Evolutionary conservation across 2,888 invertebrate genomes (phyloP), one percentile per base, ranked within the genome.

Genomic region (Caenorhabditis afra): DNA sequence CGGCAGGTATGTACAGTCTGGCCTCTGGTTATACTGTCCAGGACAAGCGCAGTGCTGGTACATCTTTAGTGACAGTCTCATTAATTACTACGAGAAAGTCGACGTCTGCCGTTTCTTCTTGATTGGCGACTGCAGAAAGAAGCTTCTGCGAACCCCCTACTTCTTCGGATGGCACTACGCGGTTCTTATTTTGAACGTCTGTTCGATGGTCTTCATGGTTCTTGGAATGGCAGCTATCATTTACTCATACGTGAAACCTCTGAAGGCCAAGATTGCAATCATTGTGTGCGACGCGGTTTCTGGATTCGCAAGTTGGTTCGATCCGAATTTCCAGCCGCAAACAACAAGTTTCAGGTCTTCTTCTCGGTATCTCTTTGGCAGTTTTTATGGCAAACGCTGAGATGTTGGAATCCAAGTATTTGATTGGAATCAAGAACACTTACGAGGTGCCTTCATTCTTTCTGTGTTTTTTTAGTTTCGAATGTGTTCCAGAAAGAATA

Each of bases 141-240:
- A 89, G 45, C 74, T 89, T 8, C 78, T 89, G 8, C 45, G 89
- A 57, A 89, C 89, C 1, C 89, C 89, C 3, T 89, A 89, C 65
- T 89, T 89, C 76, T 89, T 89, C 59, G 89, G 89, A 10, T 89
- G 89, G 89, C 89, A 89, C 68, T 89, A 89, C 39, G 89, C 89
- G 10, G 85, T 87, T 11, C 74, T 89, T 8, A 85, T 85, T 52
- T 74, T 89, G n/a, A 84, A 86, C 71, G 41, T 84, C 12, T 78
- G 83, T 53, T 65, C 87, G 1, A 71, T 89, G 65, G 55, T 58
- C 14, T 78, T 85, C 22, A 75, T 83, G 16, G 64, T 65, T 4
- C 35, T 82, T 4, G 82, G 85, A 8, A 52, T 86, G 23, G 73
- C 74, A 3, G 67, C 86, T 1, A 71, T 86, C 11, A 70, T 79